Evolutionary conservation across 2,113 vertebrate genomes (phyloP), one percentile per base, ranked within the genome.

Genomic region (Isurus oxyrinchus): DNA sequence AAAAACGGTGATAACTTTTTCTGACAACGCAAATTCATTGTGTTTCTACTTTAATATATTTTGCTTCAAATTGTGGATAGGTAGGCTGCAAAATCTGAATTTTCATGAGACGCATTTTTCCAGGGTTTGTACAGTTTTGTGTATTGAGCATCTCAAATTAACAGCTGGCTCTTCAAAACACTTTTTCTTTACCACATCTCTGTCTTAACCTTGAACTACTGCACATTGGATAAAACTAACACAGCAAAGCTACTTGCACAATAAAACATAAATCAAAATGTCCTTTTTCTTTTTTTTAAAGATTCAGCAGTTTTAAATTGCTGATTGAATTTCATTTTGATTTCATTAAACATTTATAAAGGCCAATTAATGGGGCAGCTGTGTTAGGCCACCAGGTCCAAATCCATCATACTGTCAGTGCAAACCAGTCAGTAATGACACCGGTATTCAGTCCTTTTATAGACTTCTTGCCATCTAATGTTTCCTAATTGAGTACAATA

Each of bases 321-420:
- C 97, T 98, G 97, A 98, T 97, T 97, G 97, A 97, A 97, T 98
- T 98, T 98, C 97, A 97, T 97, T 97, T 97, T 96, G 96, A 97
- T 97, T 98, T 97, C 97, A 98, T 98, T 98, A 98, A 98, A 98
- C 96, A 97, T 98, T 98, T 97, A 97, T 97, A 97, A 97, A 98
- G 97, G 98, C 96, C 97, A 98, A 97, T 97, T 98, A 98, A 98
- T 97, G 96, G 97, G 97, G 97, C 96, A 97, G 96, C 97, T 96
- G 96, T 96, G 97, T 94, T 96, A 97, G 97, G 97, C 97, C 97
- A 97, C 96, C 96, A 97, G 97, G 97, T 97, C 96, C 97, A 96
- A 97, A 97, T 97, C 97, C 96, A 97, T 98, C 97, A 98, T 96
- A 94, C 97, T 98, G 97, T 97, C 97, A 97, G 0, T 96, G 61